Percentiles rank a stretch among this genome's conserved stretches.
These are phyloP conservation scores for Pipistrellus kuhlii DNA, from an alignment of 2,797 vertebrate species.

Conservation along the genomic window DNA sequence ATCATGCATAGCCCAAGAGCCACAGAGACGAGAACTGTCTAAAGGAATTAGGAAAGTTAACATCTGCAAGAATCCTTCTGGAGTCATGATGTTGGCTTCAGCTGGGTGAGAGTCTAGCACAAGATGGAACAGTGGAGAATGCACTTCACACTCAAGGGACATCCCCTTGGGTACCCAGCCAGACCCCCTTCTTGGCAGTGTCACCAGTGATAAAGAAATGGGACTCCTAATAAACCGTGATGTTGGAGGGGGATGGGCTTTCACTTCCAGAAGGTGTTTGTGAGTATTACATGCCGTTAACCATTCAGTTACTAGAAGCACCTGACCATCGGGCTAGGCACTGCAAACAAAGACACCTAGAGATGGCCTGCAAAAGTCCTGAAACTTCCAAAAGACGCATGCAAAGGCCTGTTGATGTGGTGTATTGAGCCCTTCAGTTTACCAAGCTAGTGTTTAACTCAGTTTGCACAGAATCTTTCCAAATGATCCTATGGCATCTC, in stretches of 20 bases:
- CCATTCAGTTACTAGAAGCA: background rate
- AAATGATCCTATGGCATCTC: background rate
- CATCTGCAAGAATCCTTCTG: background rate
- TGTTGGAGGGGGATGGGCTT: background rate
- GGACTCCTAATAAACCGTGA: background rate
- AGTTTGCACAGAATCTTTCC: background rate
- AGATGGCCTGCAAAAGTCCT: background rate
- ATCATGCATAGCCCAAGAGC: background rate
- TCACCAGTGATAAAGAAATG: background rate
- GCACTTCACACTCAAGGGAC: background rate
- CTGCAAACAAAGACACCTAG: background rate
- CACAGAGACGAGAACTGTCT: background rate
- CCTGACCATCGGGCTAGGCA: background rate
- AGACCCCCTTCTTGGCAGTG: background rate
- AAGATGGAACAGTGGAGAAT: background rate
- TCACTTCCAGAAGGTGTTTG: background rate
- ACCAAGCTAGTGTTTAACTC: background rate
- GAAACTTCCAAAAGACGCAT: background rate
- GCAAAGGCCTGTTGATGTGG: background rate
- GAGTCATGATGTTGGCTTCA: conserved; percentile 20
- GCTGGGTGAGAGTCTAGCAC: background rate
- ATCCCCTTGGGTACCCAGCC: background rate
- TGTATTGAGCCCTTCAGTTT: background rate
- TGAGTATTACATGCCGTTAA: background rate
- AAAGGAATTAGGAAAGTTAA: conserved; percentile 2